These are phyloP conservation scores for Heliothis peltigera DNA, from an alignment of 2,888 invertebrate genomes.

Conservation along the genomic window DNA sequence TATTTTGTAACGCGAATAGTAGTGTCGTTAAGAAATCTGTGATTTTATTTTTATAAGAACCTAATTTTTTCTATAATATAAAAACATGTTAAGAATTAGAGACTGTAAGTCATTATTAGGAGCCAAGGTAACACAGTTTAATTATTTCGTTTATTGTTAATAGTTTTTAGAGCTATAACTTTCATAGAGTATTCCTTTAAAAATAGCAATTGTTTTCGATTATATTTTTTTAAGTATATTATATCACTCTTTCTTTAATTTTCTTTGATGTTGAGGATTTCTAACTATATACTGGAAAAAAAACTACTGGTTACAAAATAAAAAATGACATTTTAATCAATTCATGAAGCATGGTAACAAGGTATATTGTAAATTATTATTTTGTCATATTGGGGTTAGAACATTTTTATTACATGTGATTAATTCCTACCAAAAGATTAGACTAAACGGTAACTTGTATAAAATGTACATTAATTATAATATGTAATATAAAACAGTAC, in stretches of 20 bases:
- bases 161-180: background rate
- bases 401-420: slow-evolving; percentile 84
- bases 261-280: slow-evolving; percentile 3
- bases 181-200: background rate
- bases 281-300: slow-evolving; percentile 60
- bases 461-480: slow-evolving; percentile 86
- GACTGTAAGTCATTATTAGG: background rate
- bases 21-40: no score
- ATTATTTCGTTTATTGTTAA: background rate
- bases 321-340: slow-evolving; percentile 89
- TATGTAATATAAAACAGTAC: slow-evolving; percentile 86
- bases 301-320: slow-evolving; percentile 86
- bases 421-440: slow-evolving; percentile 87
- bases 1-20: no score
- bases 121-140: background rate
- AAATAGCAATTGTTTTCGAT: background rate
- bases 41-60: no score
- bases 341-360: slow-evolving; percentile 90
- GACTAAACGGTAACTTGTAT: slow-evolving; percentile 89
- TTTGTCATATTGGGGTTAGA: slow-evolving; percentile 85
- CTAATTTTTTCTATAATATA: no score
- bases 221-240: slow-evolving; percentile 1
- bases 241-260: background rate
- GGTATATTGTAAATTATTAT: slow-evolving; percentile 87
- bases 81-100: background rate